Percentiles rank a stretch among this genome's conserved stretches.
phyloP scores from a whole-genome alignment of 2,888 invertebrate species.

The Operophtera brumata region DNA sequence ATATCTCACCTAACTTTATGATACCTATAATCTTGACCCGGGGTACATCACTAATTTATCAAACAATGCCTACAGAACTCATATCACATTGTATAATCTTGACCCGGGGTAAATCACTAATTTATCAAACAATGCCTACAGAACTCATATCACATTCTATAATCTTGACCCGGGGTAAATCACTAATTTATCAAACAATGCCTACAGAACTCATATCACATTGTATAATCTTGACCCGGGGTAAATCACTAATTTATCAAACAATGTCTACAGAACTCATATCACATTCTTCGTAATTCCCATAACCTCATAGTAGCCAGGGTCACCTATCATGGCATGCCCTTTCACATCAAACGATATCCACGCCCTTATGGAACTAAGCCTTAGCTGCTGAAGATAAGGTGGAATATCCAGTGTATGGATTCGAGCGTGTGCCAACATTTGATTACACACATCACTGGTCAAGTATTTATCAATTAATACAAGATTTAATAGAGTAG shows the following conservation, averaged over 20 bases:
- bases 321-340: conserved; percentile 40
- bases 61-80: no score
- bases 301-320: conserved; percentile 35
- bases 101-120: conserved; percentile 5
- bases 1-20: no score
- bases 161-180: no score
- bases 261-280: conserved; percentile 34
- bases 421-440: conserved; percentile 61
- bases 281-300: conserved; percentile 42
- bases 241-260: conserved; percentile 9
- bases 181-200: no score
- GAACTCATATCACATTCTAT: conserved; percentile 45
- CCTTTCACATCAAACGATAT: conserved; percentile 27
- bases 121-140: conserved; percentile 19
- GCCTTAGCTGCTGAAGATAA: conserved; percentile 2
- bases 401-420: conserved; percentile 18
- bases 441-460: conserved; percentile 73
- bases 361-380: conserved; percentile 20
- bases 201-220: no score
- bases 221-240: no score
- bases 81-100: no score
- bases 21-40: no score
- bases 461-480: conserved; percentile 79
- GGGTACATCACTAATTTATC: no score
- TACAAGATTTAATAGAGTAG: conserved; percentile 67